Percentiles rank a stretch among this genome's conserved stretches.
Conservation (phyloP, 1,140 invertebrate genomes). For the Drosophila melanica region DNA sequence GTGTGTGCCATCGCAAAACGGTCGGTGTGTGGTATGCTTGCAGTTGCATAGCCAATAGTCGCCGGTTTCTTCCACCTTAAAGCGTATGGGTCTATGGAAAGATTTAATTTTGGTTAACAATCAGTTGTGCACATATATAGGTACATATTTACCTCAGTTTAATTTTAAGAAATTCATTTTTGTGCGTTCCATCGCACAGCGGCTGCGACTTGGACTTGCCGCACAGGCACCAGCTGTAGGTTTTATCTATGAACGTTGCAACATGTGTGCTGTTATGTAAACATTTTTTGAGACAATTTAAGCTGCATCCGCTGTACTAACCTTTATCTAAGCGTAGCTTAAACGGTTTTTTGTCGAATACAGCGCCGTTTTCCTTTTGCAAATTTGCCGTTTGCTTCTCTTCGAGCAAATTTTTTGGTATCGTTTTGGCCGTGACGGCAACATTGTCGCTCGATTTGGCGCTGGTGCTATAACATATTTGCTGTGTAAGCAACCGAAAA, state of each 20-base stretch:
- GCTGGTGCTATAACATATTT: slow-evolving; percentile 52
- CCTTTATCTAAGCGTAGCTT: slow-evolving; percentile 89
- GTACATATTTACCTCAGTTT: slow-evolving; percentile 85
- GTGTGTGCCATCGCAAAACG: slow-evolving; percentile 99
- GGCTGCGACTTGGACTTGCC: slow-evolving; percentile 96
- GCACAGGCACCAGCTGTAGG: slow-evolving; percentile 97
- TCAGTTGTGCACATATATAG: not conserved
- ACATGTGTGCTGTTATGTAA: slow-evolving; percentile 71
- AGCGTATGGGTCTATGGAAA: slow-evolving; percentile 89
- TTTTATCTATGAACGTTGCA: slow-evolving; percentile 86
- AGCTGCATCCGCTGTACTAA: not conserved
- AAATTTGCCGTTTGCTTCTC: slow-evolving; percentile 85
- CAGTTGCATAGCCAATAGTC: slow-evolving; percentile 99
- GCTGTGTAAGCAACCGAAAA: slow-evolving; percentile 10
- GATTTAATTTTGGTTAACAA: slow-evolving; percentile 7
- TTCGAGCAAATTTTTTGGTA: slow-evolving; percentile 88
- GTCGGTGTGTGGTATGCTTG: slow-evolving; percentile 96
- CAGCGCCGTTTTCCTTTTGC: slow-evolving; percentile 88
- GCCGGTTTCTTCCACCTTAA: slow-evolving; percentile 93
- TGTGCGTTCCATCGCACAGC: slow-evolving; percentile 97
- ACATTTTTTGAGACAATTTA: slow-evolving; percentile 20
- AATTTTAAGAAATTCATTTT: slow-evolving; percentile 89
- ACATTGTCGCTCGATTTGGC: slow-evolving; percentile 27
- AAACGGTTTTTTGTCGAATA: slow-evolving; percentile 96
- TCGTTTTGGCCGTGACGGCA: slow-evolving; percentile 74